phyloP scores from a whole-genome alignment of 1,140 invertebrate genomes.

The Drosophila grimshawi region DNA sequence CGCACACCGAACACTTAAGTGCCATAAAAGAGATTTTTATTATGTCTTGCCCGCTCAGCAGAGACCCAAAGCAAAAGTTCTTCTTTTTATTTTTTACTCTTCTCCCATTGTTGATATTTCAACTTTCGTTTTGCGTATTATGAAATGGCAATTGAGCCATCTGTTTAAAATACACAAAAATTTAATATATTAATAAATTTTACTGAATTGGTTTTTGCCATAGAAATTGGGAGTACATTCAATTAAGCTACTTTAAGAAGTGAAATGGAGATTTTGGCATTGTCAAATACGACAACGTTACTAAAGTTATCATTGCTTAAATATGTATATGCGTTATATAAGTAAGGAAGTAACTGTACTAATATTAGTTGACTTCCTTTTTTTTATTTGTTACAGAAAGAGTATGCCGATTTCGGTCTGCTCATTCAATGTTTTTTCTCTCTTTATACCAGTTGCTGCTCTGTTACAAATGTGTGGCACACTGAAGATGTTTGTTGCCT shows the following conservation, averaged over 20 bases:
- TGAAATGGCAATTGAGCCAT: slow-evolving; percentile 8
- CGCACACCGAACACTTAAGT: slow-evolving; percentile 80
- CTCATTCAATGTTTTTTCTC: neutral
- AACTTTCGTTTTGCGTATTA: slow-evolving; percentile 7
- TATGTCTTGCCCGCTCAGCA: slow-evolving; percentile 72
- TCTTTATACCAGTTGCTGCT: neutral
- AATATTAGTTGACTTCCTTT: too few species aligned
- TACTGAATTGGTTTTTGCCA: too few species aligned
- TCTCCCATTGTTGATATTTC: slow-evolving; percentile 18
- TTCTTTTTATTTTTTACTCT: slow-evolving; percentile 35
- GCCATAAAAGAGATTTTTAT: slow-evolving; percentile 83
- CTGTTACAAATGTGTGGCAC: slow-evolving; percentile 53
- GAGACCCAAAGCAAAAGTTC: slow-evolving; percentile 49
- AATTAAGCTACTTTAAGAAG: too few species aligned
- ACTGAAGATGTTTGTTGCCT: slow-evolving; percentile 61
- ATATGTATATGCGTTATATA: too few species aligned
- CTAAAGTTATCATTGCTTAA: too few species aligned
- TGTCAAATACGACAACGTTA: too few species aligned
- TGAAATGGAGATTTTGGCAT: too few species aligned
- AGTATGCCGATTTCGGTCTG: slow-evolving; percentile 23
- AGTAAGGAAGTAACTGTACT: too few species aligned
- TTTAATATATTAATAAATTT: too few species aligned
- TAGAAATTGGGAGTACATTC: too few species aligned
- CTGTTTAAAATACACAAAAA: neutral
- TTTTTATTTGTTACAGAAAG: neutral